Evolutionary conservation across 2,888 invertebrate species (phyloP).

Genomic region (Ophion costatus): DNA sequence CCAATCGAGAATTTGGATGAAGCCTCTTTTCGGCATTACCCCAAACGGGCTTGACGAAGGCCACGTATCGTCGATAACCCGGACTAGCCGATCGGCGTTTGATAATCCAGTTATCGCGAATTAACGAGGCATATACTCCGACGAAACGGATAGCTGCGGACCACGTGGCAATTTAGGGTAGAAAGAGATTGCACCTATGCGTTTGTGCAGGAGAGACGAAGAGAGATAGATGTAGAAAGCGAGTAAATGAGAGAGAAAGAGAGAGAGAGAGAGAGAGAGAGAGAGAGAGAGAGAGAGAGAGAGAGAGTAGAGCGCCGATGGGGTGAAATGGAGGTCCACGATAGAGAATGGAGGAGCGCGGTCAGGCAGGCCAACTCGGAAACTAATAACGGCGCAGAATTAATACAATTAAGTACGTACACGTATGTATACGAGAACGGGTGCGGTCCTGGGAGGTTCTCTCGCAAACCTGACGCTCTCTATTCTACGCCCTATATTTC

Average conservation of each 20-base stretch:
- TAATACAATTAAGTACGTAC: conserved; percentile 70
- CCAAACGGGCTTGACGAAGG: conserved; percentile 12
- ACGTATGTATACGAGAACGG: conserved; percentile 61
- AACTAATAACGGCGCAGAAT: conserved; percentile 71
- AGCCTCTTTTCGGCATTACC: conserved; percentile 12
- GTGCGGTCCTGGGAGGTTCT: conserved; percentile 36
- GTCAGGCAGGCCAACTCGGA: conserved; percentile 59
- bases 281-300: neutral
- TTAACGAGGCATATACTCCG: conserved; percentile 66
- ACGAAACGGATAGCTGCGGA: conserved; percentile 58
- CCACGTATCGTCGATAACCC: conserved; percentile 62
- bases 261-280: conserved; percentile 1
- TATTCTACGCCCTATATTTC: conserved; percentile 43
- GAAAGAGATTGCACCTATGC: neutral
- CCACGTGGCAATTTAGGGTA: conserved; percentile 47
- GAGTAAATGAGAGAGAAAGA: no score
- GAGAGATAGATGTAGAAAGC: neutral
- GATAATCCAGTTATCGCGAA: conserved; percentile 68
- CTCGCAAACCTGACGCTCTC: conserved; percentile 21
- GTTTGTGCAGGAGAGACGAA: neutral
- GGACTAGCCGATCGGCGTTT: conserved; percentile 63
- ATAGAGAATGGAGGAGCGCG: conserved; percentile 8
- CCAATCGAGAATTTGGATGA: neutral
- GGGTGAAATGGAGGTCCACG: neutral
- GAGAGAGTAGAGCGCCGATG: neutral